Percentiles rank a stretch among this genome's conserved stretches.
phyloP scores from a whole-genome alignment of 2,888 invertebrate genomes.

The Acrobasis repandana region DNA sequence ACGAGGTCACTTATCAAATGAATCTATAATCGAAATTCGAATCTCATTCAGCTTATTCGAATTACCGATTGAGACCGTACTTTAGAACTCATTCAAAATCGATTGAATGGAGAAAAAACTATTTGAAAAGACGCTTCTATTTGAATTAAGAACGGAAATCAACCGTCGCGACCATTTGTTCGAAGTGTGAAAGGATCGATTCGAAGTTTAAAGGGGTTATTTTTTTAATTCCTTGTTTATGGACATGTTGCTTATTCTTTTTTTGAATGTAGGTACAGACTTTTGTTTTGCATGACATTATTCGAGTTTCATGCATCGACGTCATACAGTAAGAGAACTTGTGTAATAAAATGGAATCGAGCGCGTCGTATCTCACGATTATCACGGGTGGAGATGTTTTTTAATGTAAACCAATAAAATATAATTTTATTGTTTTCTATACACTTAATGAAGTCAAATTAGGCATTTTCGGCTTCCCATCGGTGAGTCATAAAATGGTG shows the following conservation, averaged over 20 bases:
- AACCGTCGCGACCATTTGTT: conserved; percentile 77
- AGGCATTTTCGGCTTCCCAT: conserved; percentile 73
- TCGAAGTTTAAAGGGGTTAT: conserved; percentile 64
- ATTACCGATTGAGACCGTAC: conserved; percentile 72
- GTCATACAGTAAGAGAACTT: conserved; percentile 27
- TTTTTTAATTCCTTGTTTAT: conserved; percentile 65
- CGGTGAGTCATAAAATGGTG: conserved; percentile 68
- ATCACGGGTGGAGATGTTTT: conserved; percentile 34
- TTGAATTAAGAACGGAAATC: conserved; percentile 81
- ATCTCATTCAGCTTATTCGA: conserved; percentile 66
- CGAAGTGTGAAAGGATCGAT: conserved; percentile 82
- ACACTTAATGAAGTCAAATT: conserved; percentile 78
- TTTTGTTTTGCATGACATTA: conserved; percentile 39
- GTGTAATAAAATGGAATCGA: conserved; percentile 28
- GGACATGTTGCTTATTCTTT: conserved; percentile 68
- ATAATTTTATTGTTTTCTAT: conserved; percentile 71
- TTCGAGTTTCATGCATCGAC: conserved; percentile 34
- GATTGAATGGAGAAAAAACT: conserved; percentile 60
- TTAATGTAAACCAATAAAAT: conserved; percentile 54
- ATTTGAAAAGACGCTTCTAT: conserved; percentile 69
- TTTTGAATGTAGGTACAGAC: conserved; percentile 45
- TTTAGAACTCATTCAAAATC: conserved; percentile 56
- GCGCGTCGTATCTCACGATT: conserved; percentile 22
- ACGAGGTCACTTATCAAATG: conserved; percentile 81
- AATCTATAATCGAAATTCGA: conserved; percentile 79